Evolutionary conservation across 2,797 vertebrate species (phyloP).

Genomic region (Cichlasoma orientale): DNA sequence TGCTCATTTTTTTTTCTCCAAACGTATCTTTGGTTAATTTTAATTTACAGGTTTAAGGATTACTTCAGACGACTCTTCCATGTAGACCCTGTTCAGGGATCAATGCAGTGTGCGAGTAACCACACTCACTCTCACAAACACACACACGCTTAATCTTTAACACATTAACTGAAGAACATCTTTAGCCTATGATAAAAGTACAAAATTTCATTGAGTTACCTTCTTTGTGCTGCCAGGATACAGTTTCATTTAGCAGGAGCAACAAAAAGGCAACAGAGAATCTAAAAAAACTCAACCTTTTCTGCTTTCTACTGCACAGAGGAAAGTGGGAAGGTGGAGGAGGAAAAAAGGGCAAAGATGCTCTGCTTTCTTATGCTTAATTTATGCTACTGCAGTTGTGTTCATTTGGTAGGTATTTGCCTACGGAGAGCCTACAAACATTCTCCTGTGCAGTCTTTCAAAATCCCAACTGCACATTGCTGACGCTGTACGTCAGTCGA

Average conservation of each 20-base stretch:
- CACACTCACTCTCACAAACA: background rate
- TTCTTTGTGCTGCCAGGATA: conserved; percentile 29
- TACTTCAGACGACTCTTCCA: background rate
- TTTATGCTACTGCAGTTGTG: too few relatives aligned
- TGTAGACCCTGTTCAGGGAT: fast-evolving
- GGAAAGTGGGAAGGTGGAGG: background rate
- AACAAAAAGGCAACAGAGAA: conserved; percentile 20
- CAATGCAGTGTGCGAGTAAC: fast-evolving
- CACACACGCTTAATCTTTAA: background rate
- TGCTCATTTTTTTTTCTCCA: background rate
- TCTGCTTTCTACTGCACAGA: conserved; percentile 6
- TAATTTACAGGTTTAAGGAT: background rate
- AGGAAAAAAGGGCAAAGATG: background rate
- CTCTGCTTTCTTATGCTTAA: conserved; percentile 14
- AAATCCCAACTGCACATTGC: background rate
- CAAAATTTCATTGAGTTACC: background rate
- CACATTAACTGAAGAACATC: conserved; percentile 5
- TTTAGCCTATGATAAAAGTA: conserved; percentile 16
- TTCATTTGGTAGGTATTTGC: too few relatives aligned
- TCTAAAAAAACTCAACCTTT: conserved; percentile 34
- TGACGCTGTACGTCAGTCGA: background rate
- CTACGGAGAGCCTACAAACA: too few relatives aligned
- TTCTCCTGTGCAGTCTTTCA: too few relatives aligned
- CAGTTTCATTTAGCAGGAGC: conserved; percentile 4
- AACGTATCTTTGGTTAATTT: background rate